phyloP scores from a whole-genome alignment of 2,113 vertebrate genomes.

The Dicerorhinus sumatrensis region DNA sequence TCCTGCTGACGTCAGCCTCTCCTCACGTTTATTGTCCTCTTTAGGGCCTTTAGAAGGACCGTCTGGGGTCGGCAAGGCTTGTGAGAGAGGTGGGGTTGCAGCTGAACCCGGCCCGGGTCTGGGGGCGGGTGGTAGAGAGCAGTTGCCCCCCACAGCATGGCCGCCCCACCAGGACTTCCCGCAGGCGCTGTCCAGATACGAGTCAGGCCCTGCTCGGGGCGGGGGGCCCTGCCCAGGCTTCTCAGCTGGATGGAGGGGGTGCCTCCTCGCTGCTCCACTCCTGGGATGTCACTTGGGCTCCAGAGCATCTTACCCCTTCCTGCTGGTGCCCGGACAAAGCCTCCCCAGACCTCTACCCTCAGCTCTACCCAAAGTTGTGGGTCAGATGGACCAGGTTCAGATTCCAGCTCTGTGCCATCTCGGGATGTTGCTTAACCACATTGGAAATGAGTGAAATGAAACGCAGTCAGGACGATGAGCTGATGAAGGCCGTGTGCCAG shows the following conservation, averaged over 20 bases:
- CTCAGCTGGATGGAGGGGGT: background rate
- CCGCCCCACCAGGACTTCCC: rapidly evolving
- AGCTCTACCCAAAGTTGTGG: background rate
- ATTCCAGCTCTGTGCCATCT: background rate
- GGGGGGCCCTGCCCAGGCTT: background rate
- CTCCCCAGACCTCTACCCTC: too few species aligned
- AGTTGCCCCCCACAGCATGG: rapidly evolving
- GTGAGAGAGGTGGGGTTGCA: background rate
- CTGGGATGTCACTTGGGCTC: background rate
- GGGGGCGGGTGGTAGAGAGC: rapidly evolving
- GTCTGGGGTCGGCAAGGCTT: background rate
- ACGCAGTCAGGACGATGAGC: background rate
- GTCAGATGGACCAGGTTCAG: background rate
- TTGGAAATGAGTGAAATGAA: background rate
- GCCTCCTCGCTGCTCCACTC: background rate
- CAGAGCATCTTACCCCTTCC: background rate
- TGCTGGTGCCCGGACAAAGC: background rate
- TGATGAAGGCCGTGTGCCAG: background rate
- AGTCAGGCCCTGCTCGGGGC: background rate
- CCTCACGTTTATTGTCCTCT: background rate
- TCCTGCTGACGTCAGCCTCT: background rate
- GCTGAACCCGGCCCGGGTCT: background rate
- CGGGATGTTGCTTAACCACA: background rate
- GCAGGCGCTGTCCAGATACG: rapidly evolving
- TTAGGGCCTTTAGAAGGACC: background rate